Evolutionary conservation across 2,797 vertebrate genomes (phyloP).

Genomic region (Sebastiscus albofasciatus): DNA sequence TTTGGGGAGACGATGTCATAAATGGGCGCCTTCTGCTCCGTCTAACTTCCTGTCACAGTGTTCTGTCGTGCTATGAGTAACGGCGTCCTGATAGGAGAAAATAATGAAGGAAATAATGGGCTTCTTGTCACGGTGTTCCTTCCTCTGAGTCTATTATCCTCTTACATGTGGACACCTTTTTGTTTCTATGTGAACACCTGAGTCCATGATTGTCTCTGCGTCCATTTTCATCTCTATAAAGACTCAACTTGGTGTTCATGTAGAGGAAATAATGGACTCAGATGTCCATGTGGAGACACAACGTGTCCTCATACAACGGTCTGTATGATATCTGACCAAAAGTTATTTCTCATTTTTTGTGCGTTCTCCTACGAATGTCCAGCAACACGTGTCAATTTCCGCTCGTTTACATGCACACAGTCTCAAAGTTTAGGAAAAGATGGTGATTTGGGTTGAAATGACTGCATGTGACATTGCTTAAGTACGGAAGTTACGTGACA

Average conservation of each 20-base stretch:
- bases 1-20: neutral
- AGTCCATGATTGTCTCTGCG: neutral
- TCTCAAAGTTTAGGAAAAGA: no score
- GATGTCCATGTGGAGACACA: no score
- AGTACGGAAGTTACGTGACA: no score
- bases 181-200: neutral
- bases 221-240: neutral
- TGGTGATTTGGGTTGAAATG: no score
- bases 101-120: neutral
- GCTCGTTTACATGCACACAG: no score
- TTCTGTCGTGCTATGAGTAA: neutral
- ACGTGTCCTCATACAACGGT: no score
- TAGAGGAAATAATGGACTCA: neutral
- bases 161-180: neutral
- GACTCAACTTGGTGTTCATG: neutral
- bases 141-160: neutral
- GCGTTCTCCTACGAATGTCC: no score
- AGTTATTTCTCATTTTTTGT: no score
- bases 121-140: neutral
- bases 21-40: neutral
- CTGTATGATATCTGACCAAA: no score
- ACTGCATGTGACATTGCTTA: no score
- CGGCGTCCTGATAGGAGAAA: neutral
- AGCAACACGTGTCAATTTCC: no score
- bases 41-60: no score